Evolutionary conservation across 2,888 invertebrate species (phyloP), one percentile per base, ranked within the genome.

Genomic region (Drosophila emarginata): DNA sequence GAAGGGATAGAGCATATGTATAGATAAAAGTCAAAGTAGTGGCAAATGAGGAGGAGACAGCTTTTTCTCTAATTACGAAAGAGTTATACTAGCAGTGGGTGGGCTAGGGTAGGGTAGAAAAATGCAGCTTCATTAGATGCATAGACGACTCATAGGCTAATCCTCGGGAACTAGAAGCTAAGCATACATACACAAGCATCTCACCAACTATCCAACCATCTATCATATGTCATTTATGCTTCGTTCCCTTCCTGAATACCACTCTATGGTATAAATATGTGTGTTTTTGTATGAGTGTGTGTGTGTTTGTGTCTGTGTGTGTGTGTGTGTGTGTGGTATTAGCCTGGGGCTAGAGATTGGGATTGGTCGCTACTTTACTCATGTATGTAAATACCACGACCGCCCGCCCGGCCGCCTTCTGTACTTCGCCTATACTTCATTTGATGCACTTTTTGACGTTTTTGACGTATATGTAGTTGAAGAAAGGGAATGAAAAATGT

Each of bases 161-260:
- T 67, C 71, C 67, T 45, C 36, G 58, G 39, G 26, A 65, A 60
- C 60, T 39, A 37, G 56, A 21, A 53, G 26, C 62, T 12, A 23
- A 45, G 18, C 18, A 45, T 14, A 45, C 18, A 45, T 14, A 45
- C 45, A 45, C 4, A n/a, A 21, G 45, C 72, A 62, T 60, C 56
- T 64, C 62, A 56, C 63, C 74, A 76, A 60, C 73, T 68, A 74
- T 80, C 79, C 74, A 76, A 60, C 73, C 72, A 74, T 80, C 79
- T 76, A 81, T 83, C 79, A 71, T 76, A 77, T 72, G 79, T 78
- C 81, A 81, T 80, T 83, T 67, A 70, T 59, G 72, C 61, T 69
- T 72, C 72, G 45, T 4, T 45, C 45, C 45, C 45, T 21, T 45
- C 21, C 45, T 12, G 15, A n/a, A 40, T 40, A 7, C 9, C n/a